Evolutionary conservation across 1,140 invertebrate genomes (phyloP).

Genomic region (Kradibia gibbosae): DNA sequence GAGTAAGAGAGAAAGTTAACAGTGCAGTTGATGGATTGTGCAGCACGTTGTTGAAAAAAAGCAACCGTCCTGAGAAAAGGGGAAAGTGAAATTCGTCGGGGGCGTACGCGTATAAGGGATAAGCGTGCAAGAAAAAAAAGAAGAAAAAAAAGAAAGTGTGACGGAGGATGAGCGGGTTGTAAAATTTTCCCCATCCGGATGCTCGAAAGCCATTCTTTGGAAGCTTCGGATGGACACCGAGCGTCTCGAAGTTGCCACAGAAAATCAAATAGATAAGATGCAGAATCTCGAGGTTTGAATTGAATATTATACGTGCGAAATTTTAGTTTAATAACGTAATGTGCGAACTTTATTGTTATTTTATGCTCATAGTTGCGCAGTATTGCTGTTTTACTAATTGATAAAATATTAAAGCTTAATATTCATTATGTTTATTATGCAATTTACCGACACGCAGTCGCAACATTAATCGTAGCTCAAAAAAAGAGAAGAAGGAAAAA

Average conservation of each 20-base stretch:
- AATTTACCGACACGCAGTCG: not conserved
- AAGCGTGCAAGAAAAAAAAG: not conserved
- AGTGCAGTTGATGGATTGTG: conserved; percentile 45
- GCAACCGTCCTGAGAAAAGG: conserved; percentile 27
- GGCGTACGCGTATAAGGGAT: not conserved
- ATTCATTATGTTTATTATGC: not conserved
- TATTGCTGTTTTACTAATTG: conserved; percentile 16
- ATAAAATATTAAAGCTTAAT: not conserved
- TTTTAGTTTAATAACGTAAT: not conserved
- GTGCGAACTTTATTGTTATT: not conserved
- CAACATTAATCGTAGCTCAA: not conserved
- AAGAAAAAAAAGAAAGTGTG: conserved; percentile 54
- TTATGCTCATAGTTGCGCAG: not conserved
- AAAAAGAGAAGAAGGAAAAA: not conserved
- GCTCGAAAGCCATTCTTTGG: conserved; percentile 22
- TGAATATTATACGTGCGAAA: not conserved
- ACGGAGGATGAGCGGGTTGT: conserved; percentile 50
- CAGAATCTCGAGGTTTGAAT: not conserved
- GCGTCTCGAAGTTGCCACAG: not conserved
- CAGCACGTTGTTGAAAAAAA: conserved; percentile 33
- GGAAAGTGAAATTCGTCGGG: conserved; percentile 42
- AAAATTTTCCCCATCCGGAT: conserved; percentile 37
- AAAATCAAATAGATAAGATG: conserved; percentile 19
- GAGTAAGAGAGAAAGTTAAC: conserved; percentile 61
- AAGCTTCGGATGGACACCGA: not conserved